Evolutionary conservation across 2,888 invertebrate genomes (phyloP).

Genomic region (Nemotelus nigrinus): DNA sequence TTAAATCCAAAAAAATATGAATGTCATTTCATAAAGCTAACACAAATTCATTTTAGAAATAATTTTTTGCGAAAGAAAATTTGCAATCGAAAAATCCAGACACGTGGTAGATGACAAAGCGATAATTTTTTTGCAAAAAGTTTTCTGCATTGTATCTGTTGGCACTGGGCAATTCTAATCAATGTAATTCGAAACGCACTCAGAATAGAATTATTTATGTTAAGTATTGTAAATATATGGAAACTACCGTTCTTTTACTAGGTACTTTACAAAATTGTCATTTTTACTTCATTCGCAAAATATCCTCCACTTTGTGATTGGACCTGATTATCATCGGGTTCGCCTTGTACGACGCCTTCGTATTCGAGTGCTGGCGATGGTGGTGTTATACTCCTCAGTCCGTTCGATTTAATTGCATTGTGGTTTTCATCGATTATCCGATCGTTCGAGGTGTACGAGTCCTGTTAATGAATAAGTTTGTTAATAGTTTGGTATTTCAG

Average conservation of each 20-base stretch:
- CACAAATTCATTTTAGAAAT: neutral
- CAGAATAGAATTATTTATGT: too few species aligned
- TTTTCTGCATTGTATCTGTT: too few species aligned
- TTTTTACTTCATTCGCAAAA: constrained; percentile 59
- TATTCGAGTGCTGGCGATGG: constrained; percentile 63
- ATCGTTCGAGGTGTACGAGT: neutral
- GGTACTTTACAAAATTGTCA: neutral
- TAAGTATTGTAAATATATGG: too few species aligned
- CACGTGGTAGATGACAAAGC: too few species aligned
- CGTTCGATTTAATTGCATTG: constrained; percentile 44
- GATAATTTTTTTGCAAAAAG: too few species aligned
- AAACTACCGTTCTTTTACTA: neutral
- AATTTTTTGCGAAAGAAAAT: neutral
- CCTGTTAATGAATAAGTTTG: neutral
- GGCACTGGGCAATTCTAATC: too few species aligned
- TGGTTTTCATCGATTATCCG: constrained; percentile 38
- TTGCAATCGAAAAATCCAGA: neutral
- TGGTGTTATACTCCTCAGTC: constrained; percentile 55
- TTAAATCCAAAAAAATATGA: neutral
- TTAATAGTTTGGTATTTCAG: too few species aligned
- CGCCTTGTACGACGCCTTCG: constrained; percentile 63
- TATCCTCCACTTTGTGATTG: constrained; percentile 64
- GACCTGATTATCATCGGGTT: constrained; percentile 64
- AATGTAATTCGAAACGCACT: too few species aligned
- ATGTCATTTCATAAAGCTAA: neutral